phyloP scores from a whole-genome alignment of 2,888 invertebrate genomes.

The Oxyteleia sp. region DNA sequence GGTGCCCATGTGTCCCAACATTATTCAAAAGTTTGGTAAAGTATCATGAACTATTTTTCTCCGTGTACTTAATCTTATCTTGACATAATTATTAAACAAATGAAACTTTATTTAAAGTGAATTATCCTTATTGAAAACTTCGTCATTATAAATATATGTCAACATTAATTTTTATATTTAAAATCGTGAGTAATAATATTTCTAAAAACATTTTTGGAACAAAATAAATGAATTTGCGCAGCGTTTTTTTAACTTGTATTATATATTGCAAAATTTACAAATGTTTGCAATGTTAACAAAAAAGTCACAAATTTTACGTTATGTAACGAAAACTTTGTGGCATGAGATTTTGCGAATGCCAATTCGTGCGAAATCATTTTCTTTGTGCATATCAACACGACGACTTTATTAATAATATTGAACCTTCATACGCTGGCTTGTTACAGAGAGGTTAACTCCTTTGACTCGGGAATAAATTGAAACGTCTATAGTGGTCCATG shows the following conservation, averaged over 20 bases:
- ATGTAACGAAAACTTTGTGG: too few species aligned
- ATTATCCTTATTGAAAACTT: too few species aligned
- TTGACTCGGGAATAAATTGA: conserved; percentile 57
- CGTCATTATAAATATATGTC: too few species aligned
- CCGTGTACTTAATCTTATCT: conserved; percentile 4
- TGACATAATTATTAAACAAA: conserved; percentile 2
- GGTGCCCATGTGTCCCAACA: too few species aligned
- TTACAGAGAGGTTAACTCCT: conserved; percentile 64
- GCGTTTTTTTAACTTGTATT: too few species aligned
- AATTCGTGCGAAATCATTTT: conserved; percentile 6
- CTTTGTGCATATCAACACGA: conserved; percentile 21
- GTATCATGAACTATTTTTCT: too few species aligned
- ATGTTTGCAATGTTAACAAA: neutral
- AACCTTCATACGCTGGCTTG: conserved; percentile 63
- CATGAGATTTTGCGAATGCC: neutral
- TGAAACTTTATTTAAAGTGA: neutral
- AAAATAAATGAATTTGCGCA: too few species aligned
- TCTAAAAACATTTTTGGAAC: too few species aligned
- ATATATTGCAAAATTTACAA: too few species aligned
- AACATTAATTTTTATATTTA: too few species aligned
- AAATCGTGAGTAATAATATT: too few species aligned
- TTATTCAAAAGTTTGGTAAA: too few species aligned
- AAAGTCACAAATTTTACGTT: neutral
- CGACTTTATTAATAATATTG: conserved; percentile 57
- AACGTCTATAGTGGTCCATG: conserved; percentile 20